A percentile compares a stretch with the other conserved stretches of the same genome.
These are phyloP conservation scores for Himalopsyche kuldschensis DNA, from an alignment of 2,888 invertebrate genomes.

Conservation along the genomic window DNA sequence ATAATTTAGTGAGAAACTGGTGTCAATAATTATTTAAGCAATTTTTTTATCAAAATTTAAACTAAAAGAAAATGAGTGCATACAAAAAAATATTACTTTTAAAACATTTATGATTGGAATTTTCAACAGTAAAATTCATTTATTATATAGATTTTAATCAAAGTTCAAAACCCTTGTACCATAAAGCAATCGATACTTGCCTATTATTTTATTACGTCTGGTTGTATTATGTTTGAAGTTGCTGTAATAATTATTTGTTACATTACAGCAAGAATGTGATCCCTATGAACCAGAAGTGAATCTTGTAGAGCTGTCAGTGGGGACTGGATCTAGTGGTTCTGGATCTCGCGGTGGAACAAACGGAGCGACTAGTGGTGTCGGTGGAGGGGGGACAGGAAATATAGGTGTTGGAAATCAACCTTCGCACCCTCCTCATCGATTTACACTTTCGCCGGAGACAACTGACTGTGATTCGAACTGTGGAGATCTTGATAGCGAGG, in stretches of 20 bases:
- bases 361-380: not conserved
- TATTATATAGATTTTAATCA: too few relatives aligned
- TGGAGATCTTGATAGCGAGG: conserved; percentile 84
- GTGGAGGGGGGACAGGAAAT: not conserved
- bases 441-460: conserved; percentile 88
- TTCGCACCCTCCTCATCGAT: conserved; percentile 64
- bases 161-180: too few relatives aligned
- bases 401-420: not conserved
- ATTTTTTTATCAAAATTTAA: too few relatives aligned
- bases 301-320: conserved; percentile 62
- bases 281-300: conserved; percentile 61
- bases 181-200: not conserved
- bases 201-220: not conserved
- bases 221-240: not conserved
- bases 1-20: too few relatives aligned
- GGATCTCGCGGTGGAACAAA: conserved; percentile 24
- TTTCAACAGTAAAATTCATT: too few relatives aligned
- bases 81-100: too few relatives aligned
- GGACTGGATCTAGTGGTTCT: conserved; percentile 62
- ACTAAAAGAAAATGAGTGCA: too few relatives aligned
- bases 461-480: conserved; percentile 90
- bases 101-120: too few relatives aligned
- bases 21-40: too few relatives aligned
- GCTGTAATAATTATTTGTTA: not conserved
- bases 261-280: conserved; percentile 49